Evolutionary conservation across 2,113 vertebrate genomes (phyloP).

Genomic region (Siniperca chuatsi): DNA sequence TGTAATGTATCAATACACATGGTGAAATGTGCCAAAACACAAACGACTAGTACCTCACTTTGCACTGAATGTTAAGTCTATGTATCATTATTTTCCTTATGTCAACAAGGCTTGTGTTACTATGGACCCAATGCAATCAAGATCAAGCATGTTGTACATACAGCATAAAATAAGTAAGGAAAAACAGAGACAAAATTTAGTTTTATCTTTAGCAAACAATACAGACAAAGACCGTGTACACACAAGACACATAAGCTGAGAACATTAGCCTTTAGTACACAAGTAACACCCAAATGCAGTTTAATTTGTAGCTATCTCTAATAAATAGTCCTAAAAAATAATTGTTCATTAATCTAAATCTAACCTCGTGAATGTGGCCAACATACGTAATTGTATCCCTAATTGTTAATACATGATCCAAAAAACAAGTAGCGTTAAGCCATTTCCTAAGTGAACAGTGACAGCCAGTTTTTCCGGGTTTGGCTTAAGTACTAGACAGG

Average conservation of each 20-base stretch:
- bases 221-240: neutral
- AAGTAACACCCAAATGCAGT: neutral
- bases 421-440: neutral
- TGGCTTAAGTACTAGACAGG: constrained; percentile 67
- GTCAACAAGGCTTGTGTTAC: neutral
- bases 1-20: neutral
- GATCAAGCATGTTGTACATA: neutral
- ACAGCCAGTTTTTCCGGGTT: constrained; percentile 79
- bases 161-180: neutral
- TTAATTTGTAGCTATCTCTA: neutral
- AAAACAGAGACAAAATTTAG: neutral
- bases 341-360: neutral
- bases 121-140: neutral
- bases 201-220: neutral
- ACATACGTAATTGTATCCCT: neutral
- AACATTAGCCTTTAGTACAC: constrained; percentile 2
- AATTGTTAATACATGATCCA: neutral
- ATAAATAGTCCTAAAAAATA: neutral
- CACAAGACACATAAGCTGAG: neutral
- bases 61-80: too few relatives aligned
- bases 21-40: neutral
- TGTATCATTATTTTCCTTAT: neutral
- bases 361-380: neutral
- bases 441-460: constrained; percentile 42
- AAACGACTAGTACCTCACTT: neutral